Conservation (phyloP, 2,113 vertebrate genomes). For the Paralichthys olivaceus region DNA sequence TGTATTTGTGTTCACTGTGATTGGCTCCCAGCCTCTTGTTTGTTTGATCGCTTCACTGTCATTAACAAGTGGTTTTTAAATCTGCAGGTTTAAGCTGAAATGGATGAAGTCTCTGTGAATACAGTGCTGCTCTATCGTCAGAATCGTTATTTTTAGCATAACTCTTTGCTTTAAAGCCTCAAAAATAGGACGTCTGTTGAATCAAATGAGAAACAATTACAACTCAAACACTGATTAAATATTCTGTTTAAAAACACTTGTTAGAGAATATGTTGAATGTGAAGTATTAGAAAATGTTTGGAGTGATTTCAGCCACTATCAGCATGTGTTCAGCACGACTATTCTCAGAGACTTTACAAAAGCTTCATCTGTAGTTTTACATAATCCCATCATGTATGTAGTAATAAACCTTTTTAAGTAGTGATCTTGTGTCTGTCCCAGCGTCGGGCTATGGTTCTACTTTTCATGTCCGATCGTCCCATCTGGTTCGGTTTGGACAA, state of each 20-base stretch:
- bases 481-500: neutral
- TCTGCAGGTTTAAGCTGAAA: neutral
- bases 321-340: too few relatives aligned
- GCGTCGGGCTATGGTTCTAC: conserved; percentile 24
- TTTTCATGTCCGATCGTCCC: conserved; percentile 7
- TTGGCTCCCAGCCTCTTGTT: conserved; percentile 10
- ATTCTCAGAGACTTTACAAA: conserved; percentile 40
- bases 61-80: conserved; percentile 24
- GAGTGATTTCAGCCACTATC: neutral
- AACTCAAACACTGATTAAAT: neutral
- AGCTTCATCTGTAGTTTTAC: neutral
- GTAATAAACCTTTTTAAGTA: neutral
- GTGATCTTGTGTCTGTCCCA: neutral
- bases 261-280: too few relatives aligned
- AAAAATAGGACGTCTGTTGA: neutral
- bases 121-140: neutral
- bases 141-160: neutral
- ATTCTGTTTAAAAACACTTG: neutral
- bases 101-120: conserved; percentile 43
- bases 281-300: too few relatives aligned
- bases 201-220: neutral
- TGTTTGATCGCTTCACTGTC: neutral
- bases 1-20: conserved; percentile 11
- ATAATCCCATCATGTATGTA: neutral
- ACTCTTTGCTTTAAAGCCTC: neutral